These are phyloP conservation scores for Oxyruncus cristatus DNA, from an alignment of 2,113 vertebrate species.

Conservation along the genomic window DNA sequence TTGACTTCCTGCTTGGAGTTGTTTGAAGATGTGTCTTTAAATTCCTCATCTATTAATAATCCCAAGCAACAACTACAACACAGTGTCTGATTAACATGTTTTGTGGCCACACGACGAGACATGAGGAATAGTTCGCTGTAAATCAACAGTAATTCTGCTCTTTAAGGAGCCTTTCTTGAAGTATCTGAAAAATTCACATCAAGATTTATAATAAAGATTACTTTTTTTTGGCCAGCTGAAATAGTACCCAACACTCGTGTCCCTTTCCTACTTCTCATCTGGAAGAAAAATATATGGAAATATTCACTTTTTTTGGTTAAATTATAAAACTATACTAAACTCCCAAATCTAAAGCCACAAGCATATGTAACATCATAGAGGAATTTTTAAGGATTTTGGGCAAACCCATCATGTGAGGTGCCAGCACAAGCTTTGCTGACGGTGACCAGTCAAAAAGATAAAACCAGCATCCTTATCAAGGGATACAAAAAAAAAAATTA, in stretches of 20 bases:
- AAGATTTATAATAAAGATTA: neutral
- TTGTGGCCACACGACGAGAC: neutral
- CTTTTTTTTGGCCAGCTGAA: neutral
- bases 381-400: neutral
- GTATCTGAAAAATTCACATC: neutral
- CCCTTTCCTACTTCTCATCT: neutral
- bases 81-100: neutral
- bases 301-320: neutral
- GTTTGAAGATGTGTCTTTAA: neutral
- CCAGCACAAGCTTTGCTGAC: neutral
- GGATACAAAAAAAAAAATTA: neutral
- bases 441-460: neutral
- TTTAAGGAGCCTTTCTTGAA: neutral
- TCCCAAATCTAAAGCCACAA: neutral
- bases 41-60: conserved; percentile 33
- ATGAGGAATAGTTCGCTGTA: neutral
- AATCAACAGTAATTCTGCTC: neutral
- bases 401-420: neutral
- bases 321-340: neutral
- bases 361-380: neutral
- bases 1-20: neutral
- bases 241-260: neutral
- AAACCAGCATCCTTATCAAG: neutral
- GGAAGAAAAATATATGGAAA: neutral
- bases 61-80: neutral